Evolutionary conservation across 2,888 invertebrate genomes (phyloP), one percentile per base, ranked within the genome.

Genomic region (Herminia tarsipennalis): DNA sequence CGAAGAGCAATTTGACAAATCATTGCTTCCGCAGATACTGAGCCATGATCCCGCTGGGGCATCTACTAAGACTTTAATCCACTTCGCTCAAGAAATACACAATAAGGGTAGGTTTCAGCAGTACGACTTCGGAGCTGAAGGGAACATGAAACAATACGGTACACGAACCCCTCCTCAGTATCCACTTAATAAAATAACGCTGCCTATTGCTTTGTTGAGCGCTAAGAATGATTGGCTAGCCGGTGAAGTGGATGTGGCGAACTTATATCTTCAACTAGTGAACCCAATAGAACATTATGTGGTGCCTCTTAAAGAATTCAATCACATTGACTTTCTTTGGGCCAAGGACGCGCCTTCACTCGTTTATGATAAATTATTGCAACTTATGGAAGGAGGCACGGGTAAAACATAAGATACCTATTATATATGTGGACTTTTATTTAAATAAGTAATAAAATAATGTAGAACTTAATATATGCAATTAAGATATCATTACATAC

Each of bases 241-340:
- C 0, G 93, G 93, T 64, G 88, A 93, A 17, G 70, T 92, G 76
- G 95, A 95, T 70, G 94, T 94, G 0, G 71, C 87, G 5, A 88
- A 83, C 33, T 78, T 95, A 22, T 93, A 92, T 34, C 76, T 82
- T 0, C 81, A 92, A 42, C 70, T 96, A 9, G 83, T 88, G 0
- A 92, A 93, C 63, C 87, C 92, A 1, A 86, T 93, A 34, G 93
- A 92, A 20, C 85, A 93, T 67, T 94, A 93, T 60, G 81, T 93
- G 59, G 93, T 96, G 8, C 92, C 94, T 0, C 81, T 92, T 35
- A 83, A 93, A 28, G 88, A 93, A 38, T 96, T 95, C 67, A 95
- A 95, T 74, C 96, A 96, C 63, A 83, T 95, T n/a, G 96, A 96
- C 75, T 96, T 95, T 69, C 63, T 95, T 5, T 95, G 92, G 89